Evolutionary conservation across 2,113 vertebrate species (phyloP).

Genomic region (Antechinus flavipes): DNA sequence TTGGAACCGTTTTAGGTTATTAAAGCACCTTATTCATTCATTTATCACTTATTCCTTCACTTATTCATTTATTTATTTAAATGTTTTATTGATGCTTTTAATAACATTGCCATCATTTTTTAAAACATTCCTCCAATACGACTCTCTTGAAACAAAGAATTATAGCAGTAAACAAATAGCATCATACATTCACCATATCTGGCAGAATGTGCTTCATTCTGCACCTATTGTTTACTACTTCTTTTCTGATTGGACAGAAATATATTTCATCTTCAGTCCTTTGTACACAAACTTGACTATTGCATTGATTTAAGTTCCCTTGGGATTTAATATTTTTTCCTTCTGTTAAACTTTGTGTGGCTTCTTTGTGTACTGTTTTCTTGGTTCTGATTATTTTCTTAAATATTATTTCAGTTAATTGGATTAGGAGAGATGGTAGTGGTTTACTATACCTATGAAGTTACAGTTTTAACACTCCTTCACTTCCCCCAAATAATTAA

Average conservation of each 20-base stretch:
- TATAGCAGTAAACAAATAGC: neutral
- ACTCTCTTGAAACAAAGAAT: neutral
- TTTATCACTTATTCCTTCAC: neutral
- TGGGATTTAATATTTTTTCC: neutral
- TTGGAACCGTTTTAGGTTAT: neutral
- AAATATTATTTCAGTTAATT: neutral
- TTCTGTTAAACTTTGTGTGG: neutral
- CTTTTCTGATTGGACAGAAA: neutral
- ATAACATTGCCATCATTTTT: neutral
- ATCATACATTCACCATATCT: neutral
- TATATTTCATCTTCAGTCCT: neutral
- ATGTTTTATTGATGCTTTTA: neutral
- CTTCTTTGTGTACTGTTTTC: neutral
- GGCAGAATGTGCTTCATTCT: neutral
- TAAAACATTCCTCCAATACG: neutral
- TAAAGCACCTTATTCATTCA: neutral
- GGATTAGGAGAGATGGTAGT: neutral
- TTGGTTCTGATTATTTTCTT: neutral
- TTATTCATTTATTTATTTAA: neutral
- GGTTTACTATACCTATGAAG: neutral
- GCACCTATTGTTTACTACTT: neutral
- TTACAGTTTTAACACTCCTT: neutral
- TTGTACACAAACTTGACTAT: neutral
- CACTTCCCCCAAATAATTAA: neutral
- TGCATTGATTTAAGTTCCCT: neutral